Conservation (phyloP, 2,888 invertebrate species). For the Drosophila dives region DNA sequence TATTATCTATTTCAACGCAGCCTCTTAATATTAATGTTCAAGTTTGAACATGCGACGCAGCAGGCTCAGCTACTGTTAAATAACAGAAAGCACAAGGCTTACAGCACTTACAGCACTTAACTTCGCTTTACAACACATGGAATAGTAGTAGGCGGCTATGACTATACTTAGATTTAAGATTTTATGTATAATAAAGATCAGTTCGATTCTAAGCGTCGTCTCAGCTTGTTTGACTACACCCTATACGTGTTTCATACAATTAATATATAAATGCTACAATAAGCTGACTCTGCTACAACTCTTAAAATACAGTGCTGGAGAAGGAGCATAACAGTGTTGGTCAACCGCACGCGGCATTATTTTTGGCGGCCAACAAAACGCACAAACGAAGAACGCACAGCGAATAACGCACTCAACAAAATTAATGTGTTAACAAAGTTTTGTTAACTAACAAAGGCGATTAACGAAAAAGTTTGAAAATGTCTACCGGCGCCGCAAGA, state of each 20-base stretch:
- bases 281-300: slow-evolving; percentile 3
- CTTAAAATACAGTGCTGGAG: slow-evolving; percentile 18
- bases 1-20: background rate
- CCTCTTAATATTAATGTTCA: background rate
- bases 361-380: slow-evolving; percentile 62
- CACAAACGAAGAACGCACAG: slow-evolving; percentile 26
- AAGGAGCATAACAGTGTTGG: slow-evolving; percentile 30
- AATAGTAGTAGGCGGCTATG: too few species aligned
- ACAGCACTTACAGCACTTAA: too few species aligned
- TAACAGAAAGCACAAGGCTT: too few species aligned
- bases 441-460: slow-evolving; percentile 13
- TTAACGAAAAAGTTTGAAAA: slow-evolving; percentile 71
- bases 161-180: too few species aligned
- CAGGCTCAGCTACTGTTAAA: too few species aligned
- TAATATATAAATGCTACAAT: background rate
- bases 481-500: slow-evolving; percentile 83
- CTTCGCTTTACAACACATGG: too few species aligned
- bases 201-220: too few species aligned
- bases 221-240: too few species aligned
- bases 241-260: too few species aligned
- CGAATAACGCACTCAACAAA: slow-evolving; percentile 5
- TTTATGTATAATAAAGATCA: too few species aligned
- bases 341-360: slow-evolving; percentile 49
- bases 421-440: slow-evolving; percentile 38
- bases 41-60: too few species aligned